A percentile compares a stretch with the other conserved stretches of the same genome.
Evolutionary conservation across 2,888 invertebrate species (phyloP).

Genomic region (Diabrotica balteata): DNA sequence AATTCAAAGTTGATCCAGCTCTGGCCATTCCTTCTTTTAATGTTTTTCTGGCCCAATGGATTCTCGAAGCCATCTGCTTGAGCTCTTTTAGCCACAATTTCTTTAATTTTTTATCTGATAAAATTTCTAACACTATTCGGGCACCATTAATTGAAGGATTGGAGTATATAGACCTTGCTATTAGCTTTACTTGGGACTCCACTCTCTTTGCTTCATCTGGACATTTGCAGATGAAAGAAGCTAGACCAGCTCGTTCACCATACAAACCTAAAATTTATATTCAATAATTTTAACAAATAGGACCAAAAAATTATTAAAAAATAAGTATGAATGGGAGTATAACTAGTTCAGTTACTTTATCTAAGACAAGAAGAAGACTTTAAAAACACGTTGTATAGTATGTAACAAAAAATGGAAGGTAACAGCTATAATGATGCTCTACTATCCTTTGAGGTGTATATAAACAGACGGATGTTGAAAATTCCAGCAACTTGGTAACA

Average conservation of each 20-base stretch:
- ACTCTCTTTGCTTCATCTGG: slow-evolving; percentile 67
- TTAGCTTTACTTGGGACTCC: slow-evolving; percentile 69
- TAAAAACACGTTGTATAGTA: too few relatives aligned
- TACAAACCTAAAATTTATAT: slow-evolving; percentile 58
- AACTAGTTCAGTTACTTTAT: too few relatives aligned
- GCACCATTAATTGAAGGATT: slow-evolving; percentile 73
- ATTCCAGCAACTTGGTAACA: too few relatives aligned
- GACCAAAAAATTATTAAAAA: too few relatives aligned
- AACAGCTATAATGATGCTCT: too few relatives aligned
- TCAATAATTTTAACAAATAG: too few relatives aligned
- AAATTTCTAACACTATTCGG: slow-evolving; percentile 66
- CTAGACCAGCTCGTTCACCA: slow-evolving; percentile 71
- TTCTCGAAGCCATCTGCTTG: slow-evolving; percentile 26
- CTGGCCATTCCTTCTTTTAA: slow-evolving; percentile 64
- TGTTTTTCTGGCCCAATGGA: slow-evolving; percentile 62
- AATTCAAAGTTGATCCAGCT: slow-evolving; percentile 67
- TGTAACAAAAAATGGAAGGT: too few relatives aligned
- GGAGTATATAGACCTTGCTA: slow-evolving; percentile 71
- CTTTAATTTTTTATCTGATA: slow-evolving; percentile 62
- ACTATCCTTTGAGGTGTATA: too few relatives aligned
- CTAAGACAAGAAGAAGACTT: too few relatives aligned
- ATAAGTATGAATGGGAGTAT: too few relatives aligned
- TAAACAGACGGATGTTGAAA: too few relatives aligned
- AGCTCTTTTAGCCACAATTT: slow-evolving; percentile 67
- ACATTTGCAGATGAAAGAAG: slow-evolving; percentile 63